Base-by-base conservation (phyloP, 2,113 vertebrate species). In the Capra hircus region DNA sequence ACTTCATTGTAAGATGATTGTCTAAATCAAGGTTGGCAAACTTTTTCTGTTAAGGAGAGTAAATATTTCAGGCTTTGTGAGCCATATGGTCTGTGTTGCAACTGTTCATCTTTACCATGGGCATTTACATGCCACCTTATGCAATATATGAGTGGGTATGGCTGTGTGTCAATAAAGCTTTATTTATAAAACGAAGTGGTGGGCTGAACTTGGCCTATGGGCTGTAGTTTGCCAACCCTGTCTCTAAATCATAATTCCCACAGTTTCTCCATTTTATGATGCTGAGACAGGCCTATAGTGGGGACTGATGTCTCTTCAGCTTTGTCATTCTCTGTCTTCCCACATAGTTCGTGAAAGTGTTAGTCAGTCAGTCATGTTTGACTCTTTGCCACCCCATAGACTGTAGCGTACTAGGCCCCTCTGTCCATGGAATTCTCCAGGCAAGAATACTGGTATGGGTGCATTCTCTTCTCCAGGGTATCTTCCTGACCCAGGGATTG, bases 221-320 rank as follows among this genome's bases (percentile, higher is more conserved):
- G 30, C 14, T 40, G 16, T 53, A 57, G 16, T 53, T n/a, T 59
- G 5, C 19, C 7, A 19, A 60, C 11, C 1, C 23, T 94, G 7
- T 57, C 19, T 92, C 28, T 95, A 74, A 92, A 71, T 88, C 52
- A 40, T 33, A 50, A 19, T 71, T 85, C 40, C 23, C 50, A 30
- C 6, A 1, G 50, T 90, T 88, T 85, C 36, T 81, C 48, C 14
- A 40, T 85, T n/a, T 94, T 55, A 12, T 40, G 55, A 36, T 53
- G 57, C 71, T 59, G 19, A 14, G 64, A 74, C 5, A 59, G 25
- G 33, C 1, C 23, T 8, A 7, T 6, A 16, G 1, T 25, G 36
- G 11, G 13, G 23, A 87, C 55, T 28, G n/a, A 15, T 53, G 40
- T 67, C 33, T n/a, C 21, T 33, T 90, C 21, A 77, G 21, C 15